A percentile compares a stretch with the other conserved stretches of the same genome.
Evolutionary conservation across 2,113 vertebrate genomes (phyloP).

Genomic region (Dendropsophus ebraccatus): DNA sequence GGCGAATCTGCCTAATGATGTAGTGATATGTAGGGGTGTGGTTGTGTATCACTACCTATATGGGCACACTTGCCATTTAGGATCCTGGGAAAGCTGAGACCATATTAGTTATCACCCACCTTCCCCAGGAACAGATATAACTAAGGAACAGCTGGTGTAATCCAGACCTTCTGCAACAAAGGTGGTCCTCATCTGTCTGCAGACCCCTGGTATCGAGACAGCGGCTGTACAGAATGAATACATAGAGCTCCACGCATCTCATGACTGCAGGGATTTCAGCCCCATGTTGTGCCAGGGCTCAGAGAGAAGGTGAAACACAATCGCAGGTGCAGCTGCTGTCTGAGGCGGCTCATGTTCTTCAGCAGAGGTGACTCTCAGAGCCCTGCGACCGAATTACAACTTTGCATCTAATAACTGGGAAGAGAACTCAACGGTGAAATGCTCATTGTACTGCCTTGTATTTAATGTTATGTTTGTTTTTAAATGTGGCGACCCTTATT

Average conservation of each 20-base stretch:
- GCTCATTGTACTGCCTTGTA: background rate
- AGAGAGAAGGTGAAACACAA: conserved; percentile 37
- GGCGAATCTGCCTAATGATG: background rate
- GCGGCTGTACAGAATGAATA: background rate
- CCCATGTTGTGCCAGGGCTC: background rate
- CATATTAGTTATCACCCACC: no score
- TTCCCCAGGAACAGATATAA: background rate
- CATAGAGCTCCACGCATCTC: background rate
- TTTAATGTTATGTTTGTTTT: no score
- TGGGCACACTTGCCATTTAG: background rate
- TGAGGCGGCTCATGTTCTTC: conserved; percentile 48
- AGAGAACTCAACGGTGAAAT: background rate
- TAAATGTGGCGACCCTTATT: background rate
- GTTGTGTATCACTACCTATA: background rate
- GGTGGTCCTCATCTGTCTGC: no score
- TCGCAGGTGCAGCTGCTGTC: conserved; percentile 40
- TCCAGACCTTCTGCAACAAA: no score
- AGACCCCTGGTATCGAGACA: background rate
- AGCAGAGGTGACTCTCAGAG: conserved; percentile 34
- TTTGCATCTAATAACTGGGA: conserved; percentile 2
- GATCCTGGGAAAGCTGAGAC: background rate
- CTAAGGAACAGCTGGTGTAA: background rate
- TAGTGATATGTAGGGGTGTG: background rate
- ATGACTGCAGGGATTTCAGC: conserved; percentile 23
- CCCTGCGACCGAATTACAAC: conserved; percentile 33